A percentile compares a stretch with the other conserved stretches of the same genome.
Evolutionary conservation across 2,113 vertebrate genomes (phyloP).

Genomic region (Passer domesticus): DNA sequence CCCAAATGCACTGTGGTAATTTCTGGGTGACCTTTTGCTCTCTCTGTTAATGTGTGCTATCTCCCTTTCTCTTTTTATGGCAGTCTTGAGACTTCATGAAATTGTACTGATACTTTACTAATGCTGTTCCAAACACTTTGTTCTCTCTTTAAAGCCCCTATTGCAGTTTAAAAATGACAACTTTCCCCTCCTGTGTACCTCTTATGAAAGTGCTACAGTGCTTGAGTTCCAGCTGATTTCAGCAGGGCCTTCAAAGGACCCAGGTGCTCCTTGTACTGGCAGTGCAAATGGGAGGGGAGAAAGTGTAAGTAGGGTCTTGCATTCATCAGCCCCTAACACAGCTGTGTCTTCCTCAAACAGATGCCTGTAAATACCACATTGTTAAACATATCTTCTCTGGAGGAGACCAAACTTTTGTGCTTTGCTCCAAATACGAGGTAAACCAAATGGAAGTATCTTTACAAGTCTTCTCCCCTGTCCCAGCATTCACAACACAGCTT

Average conservation of each 20-base stretch:
- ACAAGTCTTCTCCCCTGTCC: neutral
- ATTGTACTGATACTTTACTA: neutral
- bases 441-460: neutral
- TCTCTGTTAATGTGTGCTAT: neutral
- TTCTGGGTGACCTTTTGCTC: neutral
- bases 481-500: neutral
- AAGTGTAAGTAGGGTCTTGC: neutral
- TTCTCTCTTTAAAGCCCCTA: neutral
- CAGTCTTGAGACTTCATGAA: neutral
- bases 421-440: constrained; percentile 89
- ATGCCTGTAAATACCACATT: constrained; percentile 78
- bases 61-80: neutral
- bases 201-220: neutral
- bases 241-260: neutral
- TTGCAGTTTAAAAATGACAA: neutral
- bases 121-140: neutral
- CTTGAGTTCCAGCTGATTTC: neutral
- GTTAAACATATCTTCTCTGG: constrained; percentile 92
- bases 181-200: neutral
- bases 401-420: constrained; percentile 92
- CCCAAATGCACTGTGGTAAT: neutral
- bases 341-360: constrained; percentile 51
- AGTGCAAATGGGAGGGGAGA: neutral
- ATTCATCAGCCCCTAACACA: neutral
- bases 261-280: neutral